Percentiles rank a stretch among this genome's conserved stretches.
Conservation (phyloP, 1,140 invertebrate genomes). For the Musca vetustissima region DNA sequence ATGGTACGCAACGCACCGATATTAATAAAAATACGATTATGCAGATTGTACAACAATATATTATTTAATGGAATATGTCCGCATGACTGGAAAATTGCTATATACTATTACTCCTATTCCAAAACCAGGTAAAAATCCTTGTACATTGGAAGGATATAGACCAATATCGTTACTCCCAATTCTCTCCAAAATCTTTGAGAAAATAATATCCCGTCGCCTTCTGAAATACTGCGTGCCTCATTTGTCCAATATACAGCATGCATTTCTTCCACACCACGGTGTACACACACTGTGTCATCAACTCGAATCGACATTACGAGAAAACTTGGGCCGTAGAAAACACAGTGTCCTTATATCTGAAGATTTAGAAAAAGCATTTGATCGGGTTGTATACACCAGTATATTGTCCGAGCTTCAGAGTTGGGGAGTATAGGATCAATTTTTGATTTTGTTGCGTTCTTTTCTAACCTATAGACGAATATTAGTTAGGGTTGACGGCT, state of each 20-base stretch:
- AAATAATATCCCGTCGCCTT: background rate
- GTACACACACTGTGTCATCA: constrained; percentile 4
- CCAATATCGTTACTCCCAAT: background rate
- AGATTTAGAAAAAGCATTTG: background rate
- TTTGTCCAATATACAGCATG: background rate
- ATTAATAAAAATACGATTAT: background rate
- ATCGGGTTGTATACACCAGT: background rate
- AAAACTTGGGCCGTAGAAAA: background rate
- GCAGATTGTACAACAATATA: background rate
- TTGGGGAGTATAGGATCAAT: background rate
- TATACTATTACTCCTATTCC: background rate
- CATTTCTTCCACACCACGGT: background rate
- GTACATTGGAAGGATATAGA: no score
- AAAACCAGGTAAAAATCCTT: no score
- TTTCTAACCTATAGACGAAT: background rate
- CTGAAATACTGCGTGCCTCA: background rate
- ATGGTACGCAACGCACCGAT: background rate
- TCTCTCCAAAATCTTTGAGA: background rate
- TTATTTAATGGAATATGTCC: background rate
- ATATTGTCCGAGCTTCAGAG: background rate
- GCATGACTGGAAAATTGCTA: background rate
- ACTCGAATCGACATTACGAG: background rate
- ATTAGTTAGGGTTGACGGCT: background rate
- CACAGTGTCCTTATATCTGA: background rate
- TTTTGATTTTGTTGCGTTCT: background rate